Evolutionary conservation across 2,888 invertebrate species (phyloP).

Genomic region (Caenorhabditis plicata): DNA sequence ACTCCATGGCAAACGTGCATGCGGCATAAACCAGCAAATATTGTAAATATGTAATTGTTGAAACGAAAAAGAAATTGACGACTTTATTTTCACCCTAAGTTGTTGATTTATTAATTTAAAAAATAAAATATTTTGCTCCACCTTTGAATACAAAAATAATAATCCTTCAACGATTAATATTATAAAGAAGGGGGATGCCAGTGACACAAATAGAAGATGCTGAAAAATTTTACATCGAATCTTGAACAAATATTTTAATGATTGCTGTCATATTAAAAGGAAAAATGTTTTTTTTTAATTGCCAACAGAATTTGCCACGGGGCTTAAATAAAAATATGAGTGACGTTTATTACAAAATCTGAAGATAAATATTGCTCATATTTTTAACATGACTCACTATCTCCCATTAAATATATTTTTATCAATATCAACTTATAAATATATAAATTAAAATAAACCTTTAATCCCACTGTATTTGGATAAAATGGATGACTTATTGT

Average conservation of each 20-base stretch:
- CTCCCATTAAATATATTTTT: too few species aligned
- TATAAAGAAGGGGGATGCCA: constrained; percentile 50
- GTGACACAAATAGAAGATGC: constrained; percentile 52
- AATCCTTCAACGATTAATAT: constrained; percentile 44
- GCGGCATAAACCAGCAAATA: constrained; percentile 50
- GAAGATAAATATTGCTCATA: too few species aligned
- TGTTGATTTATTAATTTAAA: not conserved
- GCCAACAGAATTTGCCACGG: too few species aligned
- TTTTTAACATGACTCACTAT: not conserved
- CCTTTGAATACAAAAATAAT: constrained; percentile 34
- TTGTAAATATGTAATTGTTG: constrained; percentile 54
- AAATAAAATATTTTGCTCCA: constrained; percentile 3
- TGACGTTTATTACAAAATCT: too few species aligned
- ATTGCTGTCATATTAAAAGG: too few species aligned
- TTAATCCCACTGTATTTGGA: constrained; percentile 65
- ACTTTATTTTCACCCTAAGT: constrained; percentile 38
- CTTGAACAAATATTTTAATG: too few species aligned
- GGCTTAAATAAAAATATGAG: too few species aligned
- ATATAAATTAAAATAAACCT: constrained; percentile 6
- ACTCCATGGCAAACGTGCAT: constrained; percentile 47
- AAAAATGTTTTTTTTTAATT: too few species aligned
- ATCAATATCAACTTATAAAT: too few species aligned
- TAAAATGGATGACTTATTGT: constrained; percentile 84
- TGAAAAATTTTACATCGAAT: too few species aligned
- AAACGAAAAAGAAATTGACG: constrained; percentile 47